These are phyloP conservation scores for Diceros bicornis DNA, from an alignment of 2,797 vertebrate genomes.

Conservation along the genomic window DNA sequence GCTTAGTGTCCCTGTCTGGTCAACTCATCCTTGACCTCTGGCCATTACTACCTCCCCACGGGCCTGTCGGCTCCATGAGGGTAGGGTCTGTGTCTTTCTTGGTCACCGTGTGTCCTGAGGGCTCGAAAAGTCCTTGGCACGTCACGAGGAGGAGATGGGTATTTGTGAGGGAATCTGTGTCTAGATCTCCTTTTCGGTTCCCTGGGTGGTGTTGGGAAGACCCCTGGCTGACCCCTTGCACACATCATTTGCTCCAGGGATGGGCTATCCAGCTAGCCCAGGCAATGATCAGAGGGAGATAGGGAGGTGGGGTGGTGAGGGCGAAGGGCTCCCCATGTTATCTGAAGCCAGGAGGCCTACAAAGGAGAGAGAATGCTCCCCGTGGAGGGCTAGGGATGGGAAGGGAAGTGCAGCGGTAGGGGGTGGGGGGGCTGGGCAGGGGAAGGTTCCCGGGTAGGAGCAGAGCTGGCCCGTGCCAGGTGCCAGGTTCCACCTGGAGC, in stretches of 20 bases:
- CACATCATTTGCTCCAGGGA: rapidly evolving
- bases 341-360: neutral
- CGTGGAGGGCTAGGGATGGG: rapidly evolving
- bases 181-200: neutral
- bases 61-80: neutral
- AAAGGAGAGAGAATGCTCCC: neutral
- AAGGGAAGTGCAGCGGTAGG: neutral
- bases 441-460: too few relatives aligned
- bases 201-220: too few relatives aligned
- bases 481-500: neutral
- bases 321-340: neutral
- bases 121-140: neutral
- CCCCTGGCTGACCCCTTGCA: neutral
- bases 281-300: neutral
- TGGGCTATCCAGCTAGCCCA: neutral
- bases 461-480: neutral
- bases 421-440: rapidly evolving
- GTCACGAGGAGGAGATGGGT: rapidly evolving
- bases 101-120: neutral
- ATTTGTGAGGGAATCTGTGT: neutral
- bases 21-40: neutral
- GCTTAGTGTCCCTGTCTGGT: neutral
- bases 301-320: neutral
- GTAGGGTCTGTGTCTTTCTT: neutral
- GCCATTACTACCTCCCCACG: neutral